Percentiles rank a stretch among this genome's conserved stretches.
These are phyloP conservation scores for Sus cebifrons DNA, from an alignment of 2,797 vertebrate genomes.

Conservation along the genomic window DNA sequence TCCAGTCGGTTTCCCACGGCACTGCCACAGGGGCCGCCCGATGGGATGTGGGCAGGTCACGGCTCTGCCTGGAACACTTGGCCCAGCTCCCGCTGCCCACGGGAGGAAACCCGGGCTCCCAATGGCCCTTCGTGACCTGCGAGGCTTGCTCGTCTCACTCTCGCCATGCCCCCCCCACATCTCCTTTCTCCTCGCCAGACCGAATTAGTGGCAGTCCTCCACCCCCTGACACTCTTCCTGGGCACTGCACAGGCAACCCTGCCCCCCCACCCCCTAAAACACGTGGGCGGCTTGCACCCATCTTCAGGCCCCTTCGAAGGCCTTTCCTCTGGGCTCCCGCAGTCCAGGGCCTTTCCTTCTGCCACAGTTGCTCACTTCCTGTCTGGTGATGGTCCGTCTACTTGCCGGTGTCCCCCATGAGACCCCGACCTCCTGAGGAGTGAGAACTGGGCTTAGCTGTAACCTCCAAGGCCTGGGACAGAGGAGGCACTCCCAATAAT, in stretches of 20 bases:
- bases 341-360: not conserved
- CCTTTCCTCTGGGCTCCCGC: not conserved
- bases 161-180: accelerated
- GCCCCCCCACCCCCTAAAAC: not conserved
- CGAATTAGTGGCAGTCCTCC: not conserved
- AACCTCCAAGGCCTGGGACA: not conserved
- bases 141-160: not conserved
- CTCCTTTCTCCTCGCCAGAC: not conserved
- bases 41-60: not conserved
- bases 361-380: not conserved
- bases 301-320: not conserved
- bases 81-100: not conserved
- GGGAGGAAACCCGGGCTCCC: not conserved
- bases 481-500: not conserved
- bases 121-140: accelerated
- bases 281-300: not conserved
- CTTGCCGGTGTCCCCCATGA: not conserved
- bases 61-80: not conserved
- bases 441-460: not conserved
- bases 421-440: not conserved
- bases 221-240: accelerated
- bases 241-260: not conserved
- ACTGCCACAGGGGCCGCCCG: not conserved
- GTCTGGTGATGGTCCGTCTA: not conserved
- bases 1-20: not conserved